phyloP scores from a whole-genome alignment of 1,140 invertebrate species.

The Lucilia sericata region DNA sequence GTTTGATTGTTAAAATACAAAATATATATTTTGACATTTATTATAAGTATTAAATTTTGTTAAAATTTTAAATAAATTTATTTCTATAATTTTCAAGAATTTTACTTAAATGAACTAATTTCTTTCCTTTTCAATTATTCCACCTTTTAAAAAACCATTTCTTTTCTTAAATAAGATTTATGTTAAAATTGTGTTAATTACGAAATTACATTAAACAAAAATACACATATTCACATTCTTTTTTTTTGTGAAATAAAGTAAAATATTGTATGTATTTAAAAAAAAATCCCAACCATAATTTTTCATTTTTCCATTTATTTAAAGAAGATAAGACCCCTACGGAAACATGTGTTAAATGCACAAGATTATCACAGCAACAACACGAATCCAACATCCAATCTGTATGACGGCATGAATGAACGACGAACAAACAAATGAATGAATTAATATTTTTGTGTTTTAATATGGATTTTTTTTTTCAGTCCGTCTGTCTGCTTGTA shows the following conservation, averaged over 20 bases:
- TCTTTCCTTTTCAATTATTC: too few relatives aligned
- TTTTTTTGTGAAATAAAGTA: too few relatives aligned
- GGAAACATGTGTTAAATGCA: slow-evolving; percentile 23
- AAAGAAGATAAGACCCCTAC: slow-evolving; percentile 20
- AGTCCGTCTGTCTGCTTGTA: background rate
- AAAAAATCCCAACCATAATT: slow-evolving; percentile 5
- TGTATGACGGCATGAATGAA: background rate
- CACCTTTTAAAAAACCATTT: too few relatives aligned
- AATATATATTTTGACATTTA: too few relatives aligned
- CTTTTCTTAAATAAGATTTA: slow-evolving; percentile 12
- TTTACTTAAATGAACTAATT: too few relatives aligned
- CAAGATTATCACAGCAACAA: slow-evolving; percentile 2
- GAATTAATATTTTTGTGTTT: background rate
- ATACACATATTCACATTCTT: background rate
- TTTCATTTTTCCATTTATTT: slow-evolving; percentile 15
- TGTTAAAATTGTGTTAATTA: slow-evolving; percentile 17
- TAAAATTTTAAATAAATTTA: too few relatives aligned
- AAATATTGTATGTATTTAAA: background rate
- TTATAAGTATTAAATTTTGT: too few relatives aligned
- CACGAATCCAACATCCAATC: background rate
- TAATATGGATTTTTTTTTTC: background rate
- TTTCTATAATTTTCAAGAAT: too few relatives aligned
- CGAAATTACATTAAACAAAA: slow-evolving; percentile 21
- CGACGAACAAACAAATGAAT: background rate
- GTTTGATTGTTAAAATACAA: too few relatives aligned